Evolutionary conservation across 2,888 invertebrate species (phyloP).

Genomic region (Apamea sordens): DNA sequence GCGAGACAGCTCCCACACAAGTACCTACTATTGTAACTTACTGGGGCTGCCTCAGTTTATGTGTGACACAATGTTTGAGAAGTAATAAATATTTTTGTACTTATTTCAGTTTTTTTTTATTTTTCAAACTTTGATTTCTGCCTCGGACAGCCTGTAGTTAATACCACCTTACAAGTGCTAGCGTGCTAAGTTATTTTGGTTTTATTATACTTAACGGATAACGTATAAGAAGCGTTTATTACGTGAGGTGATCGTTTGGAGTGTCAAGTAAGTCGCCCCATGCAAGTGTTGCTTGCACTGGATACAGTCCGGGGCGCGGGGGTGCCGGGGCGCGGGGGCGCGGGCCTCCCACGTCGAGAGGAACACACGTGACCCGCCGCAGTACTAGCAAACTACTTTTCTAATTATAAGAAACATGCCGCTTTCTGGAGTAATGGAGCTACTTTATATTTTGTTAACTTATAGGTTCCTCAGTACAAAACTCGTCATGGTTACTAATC

Average conservation of each 20-base stretch:
- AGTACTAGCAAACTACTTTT: slow-evolving; percentile 34
- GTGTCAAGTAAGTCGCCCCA: slow-evolving; percentile 16
- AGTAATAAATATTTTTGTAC: no score
- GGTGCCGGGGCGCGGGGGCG: background rate
- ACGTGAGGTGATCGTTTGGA: background rate
- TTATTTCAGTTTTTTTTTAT: no score
- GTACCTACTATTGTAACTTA: no score
- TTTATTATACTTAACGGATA: background rate
- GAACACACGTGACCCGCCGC: slow-evolving; percentile 24
- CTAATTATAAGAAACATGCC: slow-evolving; percentile 11
- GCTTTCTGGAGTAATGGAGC: background rate
- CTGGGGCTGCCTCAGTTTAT: no score
- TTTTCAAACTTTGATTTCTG: no score
- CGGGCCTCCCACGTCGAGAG: slow-evolving; percentile 48
- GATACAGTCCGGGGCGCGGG: background rate
- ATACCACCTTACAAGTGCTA: background rate
- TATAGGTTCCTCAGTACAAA: background rate
- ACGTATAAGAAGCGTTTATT: background rate
- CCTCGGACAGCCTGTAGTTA: background rate
- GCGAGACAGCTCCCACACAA: no score
- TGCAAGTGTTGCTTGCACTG: slow-evolving; percentile 29
- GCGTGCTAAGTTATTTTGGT: background rate
- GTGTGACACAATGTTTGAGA: no score
- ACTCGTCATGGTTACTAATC: background rate
- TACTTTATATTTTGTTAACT: background rate